phyloP scores from a whole-genome alignment of 2,797 vertebrate species.

The Sebastes cheni region DNA sequence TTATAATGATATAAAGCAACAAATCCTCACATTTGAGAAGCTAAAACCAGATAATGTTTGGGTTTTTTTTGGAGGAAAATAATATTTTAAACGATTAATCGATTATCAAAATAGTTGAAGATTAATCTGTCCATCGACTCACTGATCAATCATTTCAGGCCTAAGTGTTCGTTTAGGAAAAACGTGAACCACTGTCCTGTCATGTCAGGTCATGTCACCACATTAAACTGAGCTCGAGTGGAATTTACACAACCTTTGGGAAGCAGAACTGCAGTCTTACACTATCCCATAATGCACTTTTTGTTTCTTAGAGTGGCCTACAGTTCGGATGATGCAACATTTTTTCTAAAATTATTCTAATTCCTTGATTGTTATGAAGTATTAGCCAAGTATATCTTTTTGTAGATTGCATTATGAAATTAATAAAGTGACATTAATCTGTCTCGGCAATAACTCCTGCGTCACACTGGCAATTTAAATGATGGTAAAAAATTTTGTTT shows the following conservation, averaged over 20 bases:
- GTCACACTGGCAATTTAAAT: neutral
- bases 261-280: neutral
- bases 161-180: neutral
- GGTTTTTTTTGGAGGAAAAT: neutral
- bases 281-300: neutral
- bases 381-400: neutral
- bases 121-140: neutral
- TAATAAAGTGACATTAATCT: neutral
- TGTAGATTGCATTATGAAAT: neutral
- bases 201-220: neutral
- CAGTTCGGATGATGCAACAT: neutral
- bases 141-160: neutral
- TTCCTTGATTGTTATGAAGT: neutral
- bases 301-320: neutral
- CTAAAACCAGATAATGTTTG: neutral
- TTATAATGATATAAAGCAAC: neutral
- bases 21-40: neutral
- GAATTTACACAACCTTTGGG: neutral
- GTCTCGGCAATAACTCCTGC: neutral
- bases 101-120: neutral
- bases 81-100: neutral
- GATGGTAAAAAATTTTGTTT: neutral
- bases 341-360: neutral
- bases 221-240: neutral
- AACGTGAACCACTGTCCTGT: neutral